Evolutionary conservation across 2,888 invertebrate genomes (phyloP).

Genomic region (Neocrepidodera transversa): DNA sequence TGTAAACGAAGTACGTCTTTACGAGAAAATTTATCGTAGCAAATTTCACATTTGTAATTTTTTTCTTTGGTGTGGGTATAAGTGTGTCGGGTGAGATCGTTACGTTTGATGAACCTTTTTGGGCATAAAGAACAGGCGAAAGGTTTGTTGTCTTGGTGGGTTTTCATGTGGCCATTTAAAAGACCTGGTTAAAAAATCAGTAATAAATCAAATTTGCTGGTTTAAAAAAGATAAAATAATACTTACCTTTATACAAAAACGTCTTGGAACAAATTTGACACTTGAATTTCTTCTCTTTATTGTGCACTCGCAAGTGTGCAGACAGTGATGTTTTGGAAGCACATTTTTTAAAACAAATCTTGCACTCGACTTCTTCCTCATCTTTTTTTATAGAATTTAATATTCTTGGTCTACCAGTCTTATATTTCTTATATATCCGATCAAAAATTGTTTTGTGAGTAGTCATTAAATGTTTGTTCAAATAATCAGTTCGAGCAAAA

Average conservation of each 20-base stretch:
- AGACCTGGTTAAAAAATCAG: conserved; percentile 5
- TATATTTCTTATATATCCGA: background rate
- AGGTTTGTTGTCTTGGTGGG: conserved; percentile 9
- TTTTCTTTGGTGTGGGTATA: conserved; percentile 21
- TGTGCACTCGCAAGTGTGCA: conserved; percentile 15
- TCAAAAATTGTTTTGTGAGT: background rate
- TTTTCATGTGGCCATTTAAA: conserved; percentile 21
- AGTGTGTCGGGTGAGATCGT: conserved; percentile 17
- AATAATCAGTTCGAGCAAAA: conserved; percentile 12
- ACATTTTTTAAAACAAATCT: conserved; percentile 11
- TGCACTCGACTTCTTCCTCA: background rate
- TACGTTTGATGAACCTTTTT: conserved; percentile 14
- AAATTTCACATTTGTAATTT: conserved; percentile 21
- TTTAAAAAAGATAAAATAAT: too few species aligned
- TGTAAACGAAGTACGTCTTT: conserved; percentile 21
- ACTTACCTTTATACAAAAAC: conserved; percentile 18
- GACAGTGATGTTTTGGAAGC: conserved; percentile 9
- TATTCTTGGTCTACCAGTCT: background rate
- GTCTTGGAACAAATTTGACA: conserved; percentile 16
- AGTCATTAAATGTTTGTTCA: conserved; percentile 1
- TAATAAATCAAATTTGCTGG: too few species aligned
- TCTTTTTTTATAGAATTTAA: too few species aligned
- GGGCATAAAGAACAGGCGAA: conserved; percentile 19
- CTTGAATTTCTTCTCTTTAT: conserved; percentile 6
- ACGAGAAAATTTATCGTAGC: conserved; percentile 13